These are phyloP conservation scores for Apamea sordens DNA, from an alignment of 2,888 invertebrate species.

Conservation along the genomic window DNA sequence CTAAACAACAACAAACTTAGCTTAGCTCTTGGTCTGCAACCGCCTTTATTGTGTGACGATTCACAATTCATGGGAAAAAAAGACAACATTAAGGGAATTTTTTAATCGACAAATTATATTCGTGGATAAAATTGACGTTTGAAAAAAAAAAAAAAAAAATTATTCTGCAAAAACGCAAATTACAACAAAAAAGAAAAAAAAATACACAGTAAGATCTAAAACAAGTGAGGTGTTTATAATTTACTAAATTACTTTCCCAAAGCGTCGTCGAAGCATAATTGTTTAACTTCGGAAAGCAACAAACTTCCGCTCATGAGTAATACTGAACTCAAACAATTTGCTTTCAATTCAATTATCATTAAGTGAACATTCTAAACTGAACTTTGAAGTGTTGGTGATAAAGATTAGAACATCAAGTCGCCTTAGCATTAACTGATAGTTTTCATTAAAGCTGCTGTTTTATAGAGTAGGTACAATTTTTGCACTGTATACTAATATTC, in stretches of 20 bases:
- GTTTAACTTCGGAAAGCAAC: conserved; percentile 33
- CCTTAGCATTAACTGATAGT: no score
- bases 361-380: conserved; percentile 10
- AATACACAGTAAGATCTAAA: no score
- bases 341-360: conserved; percentile 46
- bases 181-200: no score
- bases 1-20: no score
- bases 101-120: no score
- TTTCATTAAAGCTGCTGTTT: not conserved
- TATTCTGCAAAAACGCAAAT: no score
- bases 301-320: conserved; percentile 28
- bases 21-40: no score
- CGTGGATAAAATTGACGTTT: no score
- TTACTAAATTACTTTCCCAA: conserved; percentile 12
- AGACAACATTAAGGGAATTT: not conserved
- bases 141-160: no score
- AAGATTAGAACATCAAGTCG: conserved; percentile 26
- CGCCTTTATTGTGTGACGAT: not conserved
- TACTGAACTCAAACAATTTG: conserved; percentile 49
- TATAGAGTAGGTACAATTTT: not conserved
- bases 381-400: conserved; percentile 34
- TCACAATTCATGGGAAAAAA: not conserved
- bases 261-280: conserved; percentile 37
- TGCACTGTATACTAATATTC: not conserved
- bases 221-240: conserved; percentile 19